Percentiles rank a stretch among this genome's conserved stretches.
Evolutionary conservation across 2,113 vertebrate species (phyloP).

Genomic region (Equus przewalskii): DNA sequence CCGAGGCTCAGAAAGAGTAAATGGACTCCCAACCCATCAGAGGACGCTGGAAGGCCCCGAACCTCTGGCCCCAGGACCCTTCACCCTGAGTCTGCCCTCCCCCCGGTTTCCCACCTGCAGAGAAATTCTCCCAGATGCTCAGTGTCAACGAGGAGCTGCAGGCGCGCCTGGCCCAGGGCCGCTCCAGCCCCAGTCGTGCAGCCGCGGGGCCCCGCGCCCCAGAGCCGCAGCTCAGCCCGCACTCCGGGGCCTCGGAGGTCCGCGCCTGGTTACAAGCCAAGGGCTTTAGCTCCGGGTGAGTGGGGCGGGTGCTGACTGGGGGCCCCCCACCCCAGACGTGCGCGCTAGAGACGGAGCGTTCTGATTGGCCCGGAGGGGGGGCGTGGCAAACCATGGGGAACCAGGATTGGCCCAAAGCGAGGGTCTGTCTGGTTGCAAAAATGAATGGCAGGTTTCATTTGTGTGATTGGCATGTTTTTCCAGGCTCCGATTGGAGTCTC

Average conservation of each 20-base stretch:
- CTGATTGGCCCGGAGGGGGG: neutral
- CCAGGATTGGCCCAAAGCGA: neutral
- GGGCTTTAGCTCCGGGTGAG: constrained; percentile 89
- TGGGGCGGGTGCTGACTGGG: neutral
- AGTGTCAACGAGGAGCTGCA: constrained; percentile 80
- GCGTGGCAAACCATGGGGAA: neutral
- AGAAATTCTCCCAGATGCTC: constrained; percentile 80
- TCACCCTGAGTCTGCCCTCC: neutral
- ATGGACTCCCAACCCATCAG: neutral
- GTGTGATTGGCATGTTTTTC: neutral
- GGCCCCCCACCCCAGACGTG: too few species aligned
- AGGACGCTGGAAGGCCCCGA: neutral
- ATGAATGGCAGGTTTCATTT: neutral
- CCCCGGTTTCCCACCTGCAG: constrained; percentile 44
- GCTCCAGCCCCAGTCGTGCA: constrained; percentile 30
- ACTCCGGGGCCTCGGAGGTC: constrained; percentile 85
- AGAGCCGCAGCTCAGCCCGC: constrained; percentile 88
- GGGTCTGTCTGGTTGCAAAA: rapidly evolving
- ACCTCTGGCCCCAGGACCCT: neutral
- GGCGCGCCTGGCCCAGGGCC: constrained; percentile 80
- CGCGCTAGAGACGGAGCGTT: neutral
- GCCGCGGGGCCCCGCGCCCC: constrained; percentile 65
- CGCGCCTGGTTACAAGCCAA: constrained; percentile 92
- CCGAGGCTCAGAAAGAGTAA: neutral
- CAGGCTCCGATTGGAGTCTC: neutral